Base-by-base conservation (phyloP, 2,888 invertebrate species). In the Acleris sparsana region DNA sequence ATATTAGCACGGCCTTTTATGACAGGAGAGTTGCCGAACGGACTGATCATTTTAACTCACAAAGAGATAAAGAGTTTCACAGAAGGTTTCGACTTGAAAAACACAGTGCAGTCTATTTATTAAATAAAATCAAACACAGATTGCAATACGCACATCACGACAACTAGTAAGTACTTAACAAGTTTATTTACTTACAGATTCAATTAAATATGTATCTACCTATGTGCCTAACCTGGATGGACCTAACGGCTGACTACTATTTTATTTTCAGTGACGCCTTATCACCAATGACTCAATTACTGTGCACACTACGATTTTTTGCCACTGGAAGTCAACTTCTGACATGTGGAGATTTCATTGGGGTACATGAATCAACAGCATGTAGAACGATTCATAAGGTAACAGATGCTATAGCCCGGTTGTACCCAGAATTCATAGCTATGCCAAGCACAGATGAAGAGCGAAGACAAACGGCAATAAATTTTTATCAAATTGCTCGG, bases 401-500 rank as follows among this genome's bases (percentile, higher is more conserved):
- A 20, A 57, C 62, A 18, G 44, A 53, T 16, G 62, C 62, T 9
- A 67, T 67, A 13, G 58, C 57, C 2, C 29, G 22, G 3, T 33
- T 67, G 48, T 49, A 53, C 18, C 33, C 22, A 5, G 33, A 64
- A 22, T 56, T 44, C 44, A 56, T 56, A 5, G 11, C 7, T 5
- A 44, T 56, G 20, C 56, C 56, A 16, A n/a, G 5, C 6, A 56
- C 56, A n/a, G 5, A 18, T 7, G 44, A 56, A 16, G 44, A 44
- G 6, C 22, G 39, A 22, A 39, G 25, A 48, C 16, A 48, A 63
- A 53, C 62, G 61, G 43, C 33, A 51, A 5, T 46, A 43, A 39
- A 55, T 5, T 69, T 68, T 46, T 69, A 64, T 25, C 39, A 49
- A 18, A 68, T 69, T 5, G 66, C 69, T 25, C 53, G 60, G 53